Evolutionary conservation across 2,797 vertebrate species (phyloP), one percentile per base, ranked within the genome.

Genomic region (Pangasius larnaudii): DNA sequence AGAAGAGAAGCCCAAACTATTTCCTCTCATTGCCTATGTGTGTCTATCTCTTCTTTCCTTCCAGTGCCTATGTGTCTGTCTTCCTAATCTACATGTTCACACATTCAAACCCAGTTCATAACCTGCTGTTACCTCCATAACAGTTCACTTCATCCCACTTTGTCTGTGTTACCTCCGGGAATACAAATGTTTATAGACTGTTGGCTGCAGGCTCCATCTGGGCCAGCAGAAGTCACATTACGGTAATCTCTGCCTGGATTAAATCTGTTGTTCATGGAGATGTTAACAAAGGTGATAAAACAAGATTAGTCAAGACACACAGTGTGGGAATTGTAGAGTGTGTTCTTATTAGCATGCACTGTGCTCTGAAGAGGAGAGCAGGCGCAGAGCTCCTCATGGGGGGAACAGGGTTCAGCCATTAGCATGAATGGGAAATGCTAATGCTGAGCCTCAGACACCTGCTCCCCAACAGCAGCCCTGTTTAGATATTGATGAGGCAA

Each of bases 261-360:
- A 94, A 96, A 96, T 95, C 94, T 96, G 96, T 94, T 94, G 94
- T 94, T 97, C 96, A 96, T 95, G 96, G 95, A 96, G 94, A 96
- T 96, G 94, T 96, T 95, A 96, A 95, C 94, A 96, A 95, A 96
- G 95, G 95, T 95, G 94, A 96, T 96, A 94, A 94, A 93, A 94
- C 93, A 93, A 97, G 96, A 96, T 96, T 96, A 97, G 95, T 90
- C 91, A 93, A 95, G 95, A 94, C 89, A 94, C 89, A 88, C 94
- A 90, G 91, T 89, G 80, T 90, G 90, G 92, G 92, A 92, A 93
- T 94, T 94, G 90, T 93, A 93, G 93, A 91, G 89, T 91, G 90
- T 90, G 36, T 92, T 90, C 91, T 95, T 94, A 96, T 96, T 97
- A 96, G 94, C 93, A 93, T 91, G 89, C 92, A 94, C 91, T 84